phyloP scores from a whole-genome alignment of 2,888 invertebrate genomes.

The Torymus tubicola region DNA sequence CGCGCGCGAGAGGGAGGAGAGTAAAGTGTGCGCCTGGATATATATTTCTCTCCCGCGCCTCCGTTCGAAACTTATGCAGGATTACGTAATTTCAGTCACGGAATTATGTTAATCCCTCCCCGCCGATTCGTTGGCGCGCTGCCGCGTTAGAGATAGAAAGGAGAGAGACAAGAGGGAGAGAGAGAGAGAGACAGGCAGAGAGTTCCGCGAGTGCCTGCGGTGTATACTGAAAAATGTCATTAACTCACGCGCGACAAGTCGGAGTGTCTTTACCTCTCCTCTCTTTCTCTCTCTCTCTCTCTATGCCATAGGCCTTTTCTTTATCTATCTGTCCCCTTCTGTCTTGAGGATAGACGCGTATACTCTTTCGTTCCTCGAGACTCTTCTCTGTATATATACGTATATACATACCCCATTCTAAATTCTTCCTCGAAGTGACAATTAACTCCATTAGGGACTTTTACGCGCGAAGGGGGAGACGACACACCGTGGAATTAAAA shows the following conservation, averaged over 20 bases:
- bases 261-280: neutral
- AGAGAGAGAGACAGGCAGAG: conserved; percentile 16
- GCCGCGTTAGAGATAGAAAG: neutral
- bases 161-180: neutral
- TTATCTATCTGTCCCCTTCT: neutral
- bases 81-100: conserved; percentile 57
- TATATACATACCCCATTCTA: conserved; percentile 6
- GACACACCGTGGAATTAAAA: neutral
- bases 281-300: conserved; percentile 22
- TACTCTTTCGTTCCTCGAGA: conserved; percentile 20
- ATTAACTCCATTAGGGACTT: conserved; percentile 35
- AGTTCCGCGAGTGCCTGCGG: conserved; percentile 32
- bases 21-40: conserved; percentile 44
- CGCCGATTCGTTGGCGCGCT: neutral
- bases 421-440: conserved; percentile 34
- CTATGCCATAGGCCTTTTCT: neutral
- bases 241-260: conserved; percentile 24
- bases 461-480: neutral
- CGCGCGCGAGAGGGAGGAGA: neutral
- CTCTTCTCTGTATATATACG: neutral
- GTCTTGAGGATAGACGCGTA: neutral
- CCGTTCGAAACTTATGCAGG: conserved; percentile 42
- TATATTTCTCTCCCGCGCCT: conserved; percentile 43
- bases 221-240: conserved; percentile 53
- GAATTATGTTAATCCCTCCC: conserved; percentile 52